Percentiles rank a stretch among this genome's conserved stretches.
Conservation (phyloP, 2,888 invertebrate genomes). For the Hylaea fasciaria region DNA sequence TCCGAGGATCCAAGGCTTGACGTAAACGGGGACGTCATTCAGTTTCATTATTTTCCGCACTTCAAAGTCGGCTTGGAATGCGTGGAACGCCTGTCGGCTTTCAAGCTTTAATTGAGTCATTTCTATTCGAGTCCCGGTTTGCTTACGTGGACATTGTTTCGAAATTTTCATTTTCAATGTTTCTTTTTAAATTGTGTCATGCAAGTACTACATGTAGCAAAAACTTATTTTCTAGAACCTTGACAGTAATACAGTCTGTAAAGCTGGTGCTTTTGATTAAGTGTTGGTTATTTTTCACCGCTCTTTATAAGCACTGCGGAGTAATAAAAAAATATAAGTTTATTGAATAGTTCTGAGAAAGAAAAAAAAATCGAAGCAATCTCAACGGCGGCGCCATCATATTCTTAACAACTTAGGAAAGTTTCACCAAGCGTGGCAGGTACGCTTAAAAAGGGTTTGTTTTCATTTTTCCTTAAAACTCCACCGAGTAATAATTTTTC, state of each 20-base stretch:
- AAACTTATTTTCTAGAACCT: too few relatives aligned
- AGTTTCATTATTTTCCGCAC: slow-evolving; percentile 57
- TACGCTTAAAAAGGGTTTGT: slow-evolving; percentile 55
- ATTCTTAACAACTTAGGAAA: slow-evolving; percentile 29
- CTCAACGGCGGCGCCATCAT: slow-evolving; percentile 9
- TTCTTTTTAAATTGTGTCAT: not conserved
- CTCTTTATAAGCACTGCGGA: too few relatives aligned
- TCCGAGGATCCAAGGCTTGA: slow-evolving; percentile 60
- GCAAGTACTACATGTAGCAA: too few relatives aligned
- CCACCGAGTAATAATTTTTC: slow-evolving; percentile 66
- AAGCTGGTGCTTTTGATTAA: too few relatives aligned
- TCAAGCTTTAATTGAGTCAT: slow-evolving; percentile 50
- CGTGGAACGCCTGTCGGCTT: slow-evolving; percentile 55
- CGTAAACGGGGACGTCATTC: slow-evolving; percentile 56
- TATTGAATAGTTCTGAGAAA: too few relatives aligned
- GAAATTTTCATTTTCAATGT: not conserved
- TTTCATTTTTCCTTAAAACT: slow-evolving; percentile 66
- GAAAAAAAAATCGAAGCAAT: slow-evolving; percentile 1
- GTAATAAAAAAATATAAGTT: too few relatives aligned
- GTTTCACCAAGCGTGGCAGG: slow-evolving; percentile 25
- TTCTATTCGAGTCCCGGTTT: slow-evolving; percentile 10
- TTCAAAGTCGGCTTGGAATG: slow-evolving; percentile 58
- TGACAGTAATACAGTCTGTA: too few relatives aligned
- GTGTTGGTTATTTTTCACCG: too few relatives aligned
- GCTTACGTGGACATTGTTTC: slow-evolving; percentile 13